Evolutionary conservation across 1,140 invertebrate genomes (phyloP), one percentile per base, ranked within the genome.

Genomic region (Neotoxoptera formosana): DNA sequence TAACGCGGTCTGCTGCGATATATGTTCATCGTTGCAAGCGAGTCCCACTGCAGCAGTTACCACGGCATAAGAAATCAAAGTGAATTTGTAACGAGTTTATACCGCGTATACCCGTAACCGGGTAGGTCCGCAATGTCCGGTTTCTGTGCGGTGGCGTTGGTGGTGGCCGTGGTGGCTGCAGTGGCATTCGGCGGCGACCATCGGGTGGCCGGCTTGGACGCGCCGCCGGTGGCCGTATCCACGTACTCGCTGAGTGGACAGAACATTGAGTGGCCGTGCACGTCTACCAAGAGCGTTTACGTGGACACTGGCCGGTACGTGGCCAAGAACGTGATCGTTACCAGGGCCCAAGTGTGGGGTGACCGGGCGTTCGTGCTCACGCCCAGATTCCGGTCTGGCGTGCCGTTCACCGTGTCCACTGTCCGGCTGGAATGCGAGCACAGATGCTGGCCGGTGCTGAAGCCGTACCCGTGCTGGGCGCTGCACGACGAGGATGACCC

Each of bases 401-500:
- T 96, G 8, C 96, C 96, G 7, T 96, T 96, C 91, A 97, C 96
- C 6, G 94, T 97, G 1, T 96, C 96, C n/a, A 95, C 95, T n/a
- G 95, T 96, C 25, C 95, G 95, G 14, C 94, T 96, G 93, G 89
- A 67, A 25, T 93, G 93, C 90, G 93, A 95, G 94, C 60, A 95
- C 95, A 51, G 95, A 95, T 48, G 89, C 83, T 93, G 95, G 76
- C 95, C 96, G 20, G 94, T 94, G 56, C 94, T 97, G 4, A 94
- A 95, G n/a, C 96, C 97, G 0, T 97, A 96, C 95, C 96, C 97
- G 0, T 96, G 96, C 94, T 97, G 96, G 96, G 94, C 95, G 17
- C 95, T 96, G 47, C 96, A 97, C 94, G 96, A 96, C 93, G 96
- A 96, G 94, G 96, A 96, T 36, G 96, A 96, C 94, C 96, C 96